Percentiles rank a stretch among this genome's conserved stretches.
Evolutionary conservation across 2,888 invertebrate genomes (phyloP).

Genomic region (Cantharis flavilabris): DNA sequence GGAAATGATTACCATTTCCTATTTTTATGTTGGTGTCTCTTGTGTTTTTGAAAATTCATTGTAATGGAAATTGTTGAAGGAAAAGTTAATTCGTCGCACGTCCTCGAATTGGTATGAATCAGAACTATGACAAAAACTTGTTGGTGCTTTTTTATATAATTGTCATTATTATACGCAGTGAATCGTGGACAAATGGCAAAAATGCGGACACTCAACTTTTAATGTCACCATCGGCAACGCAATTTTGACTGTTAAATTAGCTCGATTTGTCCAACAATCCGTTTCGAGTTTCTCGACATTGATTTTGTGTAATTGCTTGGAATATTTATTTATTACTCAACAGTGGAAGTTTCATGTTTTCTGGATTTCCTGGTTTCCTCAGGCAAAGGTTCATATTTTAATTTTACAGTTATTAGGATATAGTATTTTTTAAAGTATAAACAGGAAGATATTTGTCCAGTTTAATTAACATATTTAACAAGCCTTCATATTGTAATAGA

Average conservation of each 20-base stretch:
- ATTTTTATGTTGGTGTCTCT: neutral
- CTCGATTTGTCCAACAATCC: neutral
- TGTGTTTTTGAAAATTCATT: neutral
- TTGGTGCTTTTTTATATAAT: conserved; percentile 11
- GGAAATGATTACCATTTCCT: neutral
- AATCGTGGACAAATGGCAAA: conserved; percentile 1
- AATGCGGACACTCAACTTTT: neutral
- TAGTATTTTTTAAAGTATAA: neutral
- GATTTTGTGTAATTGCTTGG: neutral
- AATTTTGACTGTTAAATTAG: neutral
- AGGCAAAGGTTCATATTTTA: neutral
- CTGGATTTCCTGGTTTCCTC: neutral
- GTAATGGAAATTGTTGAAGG: neutral
- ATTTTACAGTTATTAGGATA: neutral
- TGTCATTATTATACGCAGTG: conserved; percentile 9
- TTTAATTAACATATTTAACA: neutral
- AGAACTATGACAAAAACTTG: conserved; percentile 5
- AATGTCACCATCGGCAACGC: neutral
- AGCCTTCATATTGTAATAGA: neutral
- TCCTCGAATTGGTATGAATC: conserved; percentile 14
- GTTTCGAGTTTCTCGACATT: neutral
- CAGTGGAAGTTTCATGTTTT: neutral
- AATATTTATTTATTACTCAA: neutral
- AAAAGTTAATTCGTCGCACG: neutral
- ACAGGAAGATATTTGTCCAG: neutral